Evolutionary conservation across 2,797 vertebrate species (phyloP).

Genomic region (Sandelia bainsii): DNA sequence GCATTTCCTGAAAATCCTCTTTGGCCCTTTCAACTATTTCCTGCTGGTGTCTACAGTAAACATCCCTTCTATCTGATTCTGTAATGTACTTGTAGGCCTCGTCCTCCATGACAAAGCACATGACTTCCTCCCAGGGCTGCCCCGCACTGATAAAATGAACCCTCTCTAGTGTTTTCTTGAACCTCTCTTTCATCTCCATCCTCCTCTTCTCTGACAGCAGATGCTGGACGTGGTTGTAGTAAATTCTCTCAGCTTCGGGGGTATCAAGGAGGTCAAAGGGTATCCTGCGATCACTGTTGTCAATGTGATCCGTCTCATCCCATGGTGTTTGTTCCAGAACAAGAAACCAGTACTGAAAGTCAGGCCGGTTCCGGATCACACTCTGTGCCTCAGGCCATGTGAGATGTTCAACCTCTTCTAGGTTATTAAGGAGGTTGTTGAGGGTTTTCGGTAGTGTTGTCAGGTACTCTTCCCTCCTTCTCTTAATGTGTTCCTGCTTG

Average conservation of each 20-base stretch:
- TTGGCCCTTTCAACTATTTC: constrained; percentile 99
- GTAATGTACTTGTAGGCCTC: constrained; percentile 98
- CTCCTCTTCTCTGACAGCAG: constrained; percentile 95
- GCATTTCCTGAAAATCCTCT: constrained; percentile 99
- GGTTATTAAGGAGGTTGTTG: constrained; percentile 92
- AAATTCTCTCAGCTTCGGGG: constrained; percentile 93
- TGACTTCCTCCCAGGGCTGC: constrained; percentile 97
- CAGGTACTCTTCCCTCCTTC: constrained; percentile 95
- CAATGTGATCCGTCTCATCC: constrained; percentile 97
- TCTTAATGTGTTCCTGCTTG: constrained; percentile 97
- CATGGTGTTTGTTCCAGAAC: constrained; percentile 95
- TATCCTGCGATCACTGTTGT: constrained; percentile 95
- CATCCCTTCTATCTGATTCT: constrained; percentile 95
- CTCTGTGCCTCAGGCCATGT: constrained; percentile 94
- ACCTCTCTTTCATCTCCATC: constrained; percentile 97
- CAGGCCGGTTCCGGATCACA: constrained; percentile 90
- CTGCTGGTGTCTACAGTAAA: constrained; percentile 96
- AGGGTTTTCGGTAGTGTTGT: constrained; percentile 95
- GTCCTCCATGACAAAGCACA: constrained; percentile 98
- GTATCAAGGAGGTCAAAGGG: constrained; percentile 96
- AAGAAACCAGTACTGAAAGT: constrained; percentile 97
- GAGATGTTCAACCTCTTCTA: constrained; percentile 96
- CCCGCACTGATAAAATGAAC: constrained; percentile 97
- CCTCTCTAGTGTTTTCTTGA: constrained; percentile 98
- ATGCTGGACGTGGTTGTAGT: constrained; percentile 96